Evolutionary conservation across 2,113 vertebrate species (phyloP).

Genomic region (Sinocyclocheilus anshuiensis): DNA sequence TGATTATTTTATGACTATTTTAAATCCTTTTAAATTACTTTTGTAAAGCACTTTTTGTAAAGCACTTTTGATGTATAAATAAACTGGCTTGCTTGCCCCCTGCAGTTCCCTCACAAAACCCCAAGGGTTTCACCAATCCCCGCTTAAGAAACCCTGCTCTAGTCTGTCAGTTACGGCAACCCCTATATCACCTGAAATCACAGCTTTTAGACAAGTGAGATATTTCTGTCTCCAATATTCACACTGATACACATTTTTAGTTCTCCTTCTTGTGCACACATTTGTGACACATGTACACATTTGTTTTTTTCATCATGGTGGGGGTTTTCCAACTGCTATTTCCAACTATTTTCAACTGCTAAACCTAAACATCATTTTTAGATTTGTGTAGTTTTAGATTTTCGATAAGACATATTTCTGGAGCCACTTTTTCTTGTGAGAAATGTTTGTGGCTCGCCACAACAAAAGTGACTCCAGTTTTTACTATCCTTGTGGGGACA

Average conservation of each 20-base stretch:
- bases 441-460: background rate
- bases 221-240: background rate
- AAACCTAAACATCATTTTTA: background rate
- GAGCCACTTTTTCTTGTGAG: no score
- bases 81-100: background rate
- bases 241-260: background rate
- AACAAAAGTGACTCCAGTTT: background rate
- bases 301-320: background rate
- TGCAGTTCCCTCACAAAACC: background rate
- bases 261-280: background rate
- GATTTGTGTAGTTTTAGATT: background rate
- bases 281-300: background rate
- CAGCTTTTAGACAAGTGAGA: background rate
- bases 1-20: background rate
- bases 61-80: no score
- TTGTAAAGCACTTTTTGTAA: no score
- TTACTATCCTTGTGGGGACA: background rate
- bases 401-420: no score
- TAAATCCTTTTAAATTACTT: background rate
- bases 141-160: background rate
- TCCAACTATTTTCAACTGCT: no score
- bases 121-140: background rate
- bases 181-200: constrained; percentile 1
- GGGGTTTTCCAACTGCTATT: background rate
- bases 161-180: background rate